Conservation (phyloP, 2,113 vertebrate species). For the Gobius niger region DNA sequence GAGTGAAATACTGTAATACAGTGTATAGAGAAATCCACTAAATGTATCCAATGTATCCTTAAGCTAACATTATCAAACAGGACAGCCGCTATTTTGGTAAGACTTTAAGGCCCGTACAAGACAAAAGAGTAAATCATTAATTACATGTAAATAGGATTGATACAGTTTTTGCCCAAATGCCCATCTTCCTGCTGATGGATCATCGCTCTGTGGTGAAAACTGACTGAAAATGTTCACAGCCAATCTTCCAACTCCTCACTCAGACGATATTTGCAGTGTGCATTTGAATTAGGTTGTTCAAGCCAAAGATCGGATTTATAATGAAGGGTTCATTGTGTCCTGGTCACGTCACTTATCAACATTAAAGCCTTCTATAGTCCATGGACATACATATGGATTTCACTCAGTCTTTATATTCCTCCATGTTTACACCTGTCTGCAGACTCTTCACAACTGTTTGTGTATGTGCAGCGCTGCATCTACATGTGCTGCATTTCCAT, state of each 20-base stretch:
- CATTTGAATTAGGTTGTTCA: background rate
- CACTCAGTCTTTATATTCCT: background rate
- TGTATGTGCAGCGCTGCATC: constrained; percentile 19
- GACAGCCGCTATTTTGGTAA: background rate
- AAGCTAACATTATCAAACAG: no score
- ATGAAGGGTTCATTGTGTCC: background rate
- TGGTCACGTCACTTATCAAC: constrained; percentile 8
- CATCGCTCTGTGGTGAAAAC: background rate
- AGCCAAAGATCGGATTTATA: background rate
- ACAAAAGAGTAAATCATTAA: constrained; percentile 32
- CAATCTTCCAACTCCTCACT: background rate
- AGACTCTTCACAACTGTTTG: constrained; percentile 23
- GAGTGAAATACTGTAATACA: no score
- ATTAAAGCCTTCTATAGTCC: background rate
- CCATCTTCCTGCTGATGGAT: background rate
- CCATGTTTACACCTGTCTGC: constrained; percentile 14
- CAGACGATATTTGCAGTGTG: background rate
- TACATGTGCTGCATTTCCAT: constrained; percentile 56
- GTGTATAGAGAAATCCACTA: no score
- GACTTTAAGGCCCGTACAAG: no score
- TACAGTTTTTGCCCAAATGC: background rate
- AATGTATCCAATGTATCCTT: no score
- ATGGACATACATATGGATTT: constrained; percentile 9
- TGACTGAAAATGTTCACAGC: background rate
- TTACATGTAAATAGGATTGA: background rate